Evolutionary conservation across 2,888 invertebrate genomes (phyloP).

Genomic region (Nasonovia ribisnigri): DNA sequence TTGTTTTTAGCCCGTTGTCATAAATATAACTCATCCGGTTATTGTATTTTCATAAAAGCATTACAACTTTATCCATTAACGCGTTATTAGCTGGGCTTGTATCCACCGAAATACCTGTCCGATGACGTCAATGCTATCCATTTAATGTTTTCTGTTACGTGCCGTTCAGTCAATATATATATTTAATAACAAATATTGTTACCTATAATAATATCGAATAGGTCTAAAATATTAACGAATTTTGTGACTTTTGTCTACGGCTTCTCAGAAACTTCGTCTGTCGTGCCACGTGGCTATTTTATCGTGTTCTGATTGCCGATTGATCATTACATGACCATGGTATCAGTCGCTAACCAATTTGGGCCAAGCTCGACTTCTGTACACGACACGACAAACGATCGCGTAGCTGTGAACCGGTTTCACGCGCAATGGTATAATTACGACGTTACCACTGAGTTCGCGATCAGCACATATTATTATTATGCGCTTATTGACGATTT

Average conservation of each 20-base stretch:
- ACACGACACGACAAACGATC: too few species aligned
- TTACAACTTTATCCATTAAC: constrained; percentile 28
- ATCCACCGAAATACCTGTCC: not conserved
- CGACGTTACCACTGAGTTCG: not conserved
- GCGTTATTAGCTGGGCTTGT: not conserved
- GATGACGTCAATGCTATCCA: not conserved
- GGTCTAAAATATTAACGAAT: not conserved
- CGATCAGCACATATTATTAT: not conserved
- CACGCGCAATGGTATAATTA: not conserved
- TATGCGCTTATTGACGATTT: not conserved
- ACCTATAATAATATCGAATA: not conserved
- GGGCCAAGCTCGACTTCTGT: too few species aligned
- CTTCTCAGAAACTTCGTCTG: too few species aligned
- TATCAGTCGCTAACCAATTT: too few species aligned
- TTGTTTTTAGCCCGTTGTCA: not conserved
- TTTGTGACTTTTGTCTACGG: not conserved
- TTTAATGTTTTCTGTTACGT: not conserved
- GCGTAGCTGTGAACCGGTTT: too few species aligned
- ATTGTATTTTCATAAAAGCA: not conserved
- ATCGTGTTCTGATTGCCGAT: too few species aligned
- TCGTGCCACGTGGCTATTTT: too few species aligned
- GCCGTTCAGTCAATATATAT: not conserved
- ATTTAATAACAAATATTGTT: not conserved
- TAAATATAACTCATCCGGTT: not conserved
- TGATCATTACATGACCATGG: too few species aligned